Evolutionary conservation across 92 coral and sea anemone genomes (phyloP), one percentile per base, ranked within the genome.

Genomic region (Epizoanthus rinbou): DNA sequence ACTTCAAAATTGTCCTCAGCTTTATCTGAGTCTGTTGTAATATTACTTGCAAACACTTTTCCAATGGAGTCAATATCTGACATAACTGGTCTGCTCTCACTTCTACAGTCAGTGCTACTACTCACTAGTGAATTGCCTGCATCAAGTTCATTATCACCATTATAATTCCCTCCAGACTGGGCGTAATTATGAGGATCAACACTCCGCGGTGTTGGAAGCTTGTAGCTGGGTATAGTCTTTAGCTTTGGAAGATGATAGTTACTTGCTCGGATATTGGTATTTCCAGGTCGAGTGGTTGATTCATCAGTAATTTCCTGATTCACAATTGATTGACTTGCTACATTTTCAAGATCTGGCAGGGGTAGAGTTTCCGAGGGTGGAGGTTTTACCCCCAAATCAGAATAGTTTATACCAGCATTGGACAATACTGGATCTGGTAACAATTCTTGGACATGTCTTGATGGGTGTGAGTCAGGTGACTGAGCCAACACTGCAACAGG

Each of bases 181-280:
- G 19, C 76, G 4, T 5, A 6, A 45, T 5, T n/a, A 37, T 18
- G 13, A n/a, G 58, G 56, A n/a, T 71, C 58, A 5, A 5, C 19
- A 39, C 6, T 8, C 3, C 18, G 56, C 0, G 35, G 8, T 6
- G 5, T 8, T 47, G 14, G 13, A 9, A 57, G 76, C 50, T 21
- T 71, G n/a, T 71, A 71, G 22, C 76, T 71, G 33, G 76, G 76
- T 71, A 71, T n/a, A 19, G 76, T 71, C 47, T 71, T 71, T 45
- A 47, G 39, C 16, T 0, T 41, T 37, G 76, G 76, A 39, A 71
- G 76, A 71, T 71, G 76, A 39, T 43, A 71, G 22, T 56, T 47
- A 21, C 50, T 71, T 37, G 8, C 13, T 50, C 8, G 54, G 54
- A 50, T 5, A 50, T 19, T 71, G 57, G 35, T 35, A 15, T 71